Percentiles rank a stretch among this genome's conserved stretches.
Conservation (phyloP, 2,113 vertebrate genomes). For the Lethenteron camtschaticum region DNA sequence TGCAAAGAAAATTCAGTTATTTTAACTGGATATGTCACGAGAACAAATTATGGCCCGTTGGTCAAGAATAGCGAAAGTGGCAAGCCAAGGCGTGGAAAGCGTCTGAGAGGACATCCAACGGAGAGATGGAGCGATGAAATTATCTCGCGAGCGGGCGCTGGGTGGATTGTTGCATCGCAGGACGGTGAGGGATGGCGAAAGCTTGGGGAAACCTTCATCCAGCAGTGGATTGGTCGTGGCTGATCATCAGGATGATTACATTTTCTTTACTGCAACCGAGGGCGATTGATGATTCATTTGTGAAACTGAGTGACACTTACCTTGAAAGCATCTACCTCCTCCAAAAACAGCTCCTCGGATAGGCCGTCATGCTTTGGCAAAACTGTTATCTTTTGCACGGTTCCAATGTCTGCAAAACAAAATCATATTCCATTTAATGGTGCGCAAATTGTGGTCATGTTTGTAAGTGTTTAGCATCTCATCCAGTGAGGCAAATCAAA, state of each 20-base stretch:
- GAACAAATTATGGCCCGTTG: no score
- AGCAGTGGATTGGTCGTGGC: background rate
- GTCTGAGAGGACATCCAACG: no score
- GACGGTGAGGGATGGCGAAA: background rate
- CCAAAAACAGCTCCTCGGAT: slow-evolving; percentile 79
- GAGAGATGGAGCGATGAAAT: background rate
- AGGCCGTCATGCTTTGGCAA: slow-evolving; percentile 78
- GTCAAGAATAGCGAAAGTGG: no score
- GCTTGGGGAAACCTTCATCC: background rate
- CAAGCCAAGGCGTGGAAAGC: no score
- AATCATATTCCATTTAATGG: background rate
- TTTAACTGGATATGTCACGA: no score
- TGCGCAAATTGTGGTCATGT: slow-evolving; percentile 10
- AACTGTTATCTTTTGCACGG: slow-evolving; percentile 90
- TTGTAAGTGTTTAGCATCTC: background rate
- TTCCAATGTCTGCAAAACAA: slow-evolving; percentile 46
- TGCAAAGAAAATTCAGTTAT: no score
- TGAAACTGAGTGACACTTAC: slow-evolving; percentile 18
- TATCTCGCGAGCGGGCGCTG: background rate
- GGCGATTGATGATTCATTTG: background rate
- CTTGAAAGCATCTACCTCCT: slow-evolving; percentile 93
- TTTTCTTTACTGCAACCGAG: background rate
- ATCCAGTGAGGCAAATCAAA: background rate
- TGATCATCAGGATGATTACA: no score
- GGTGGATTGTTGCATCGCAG: background rate